A percentile compares a stretch with the other conserved stretches of the same genome.
Evolutionary conservation across 2,797 vertebrate species (phyloP).

Genomic region (Ibycter americanus): DNA sequence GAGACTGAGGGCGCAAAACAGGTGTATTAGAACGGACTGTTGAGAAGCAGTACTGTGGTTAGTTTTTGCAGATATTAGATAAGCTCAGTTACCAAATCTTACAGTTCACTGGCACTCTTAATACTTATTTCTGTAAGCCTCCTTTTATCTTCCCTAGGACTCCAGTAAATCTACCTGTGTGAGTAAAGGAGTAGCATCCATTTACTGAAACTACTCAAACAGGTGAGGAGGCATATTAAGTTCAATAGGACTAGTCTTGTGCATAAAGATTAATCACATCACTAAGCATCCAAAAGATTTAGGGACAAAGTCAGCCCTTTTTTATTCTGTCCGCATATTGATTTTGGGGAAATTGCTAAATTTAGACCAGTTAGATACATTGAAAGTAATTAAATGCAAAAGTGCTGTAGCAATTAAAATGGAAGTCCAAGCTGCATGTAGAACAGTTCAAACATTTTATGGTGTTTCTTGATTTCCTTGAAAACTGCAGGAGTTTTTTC

Average conservation of each 20-base stretch:
- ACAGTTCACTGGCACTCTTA: not conserved
- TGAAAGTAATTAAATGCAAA: constrained; percentile 61
- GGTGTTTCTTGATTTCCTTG: not conserved
- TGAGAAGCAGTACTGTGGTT: not conserved
- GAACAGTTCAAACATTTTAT: constrained; percentile 6
- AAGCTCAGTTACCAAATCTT: not conserved
- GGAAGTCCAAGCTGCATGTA: not conserved
- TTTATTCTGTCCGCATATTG: constrained; percentile 68
- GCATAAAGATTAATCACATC: constrained; percentile 12
- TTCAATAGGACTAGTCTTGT: not conserved
- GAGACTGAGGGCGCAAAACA: not conserved
- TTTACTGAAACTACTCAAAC: not conserved
- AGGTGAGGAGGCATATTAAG: not conserved
- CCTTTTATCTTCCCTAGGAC: not conserved
- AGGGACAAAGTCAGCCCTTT: constrained; percentile 62
- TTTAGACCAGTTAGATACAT: constrained; percentile 62
- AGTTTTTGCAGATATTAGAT: not conserved
- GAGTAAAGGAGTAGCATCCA: not conserved
- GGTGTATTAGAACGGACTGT: not conserved
- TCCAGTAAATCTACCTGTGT: not conserved
- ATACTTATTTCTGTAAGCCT: not conserved
- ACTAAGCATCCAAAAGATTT: constrained; percentile 36
- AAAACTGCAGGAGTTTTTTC: not conserved
- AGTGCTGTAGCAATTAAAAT: constrained; percentile 48
- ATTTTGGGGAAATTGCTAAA: constrained; percentile 65